Conservation (phyloP, 2,113 vertebrate genomes). For the Numida meleagris region DNA sequence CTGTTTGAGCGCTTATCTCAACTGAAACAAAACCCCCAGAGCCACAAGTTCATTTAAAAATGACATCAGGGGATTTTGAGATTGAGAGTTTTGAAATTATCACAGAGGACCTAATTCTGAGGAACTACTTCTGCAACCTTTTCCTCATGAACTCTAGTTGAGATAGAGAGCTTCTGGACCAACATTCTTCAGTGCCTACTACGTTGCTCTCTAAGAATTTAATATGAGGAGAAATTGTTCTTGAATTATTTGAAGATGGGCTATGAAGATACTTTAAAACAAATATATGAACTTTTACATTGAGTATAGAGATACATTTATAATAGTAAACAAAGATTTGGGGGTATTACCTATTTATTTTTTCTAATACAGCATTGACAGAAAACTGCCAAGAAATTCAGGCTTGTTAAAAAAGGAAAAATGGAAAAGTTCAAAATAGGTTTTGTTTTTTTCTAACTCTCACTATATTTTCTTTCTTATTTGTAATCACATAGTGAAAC, state of each 20-base stretch:
- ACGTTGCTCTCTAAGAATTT: not conserved
- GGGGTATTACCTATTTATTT: not conserved
- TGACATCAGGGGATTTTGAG: not conserved
- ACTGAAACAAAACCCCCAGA: not conserved
- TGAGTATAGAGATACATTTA: not conserved
- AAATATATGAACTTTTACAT: not conserved
- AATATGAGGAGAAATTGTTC: not conserved
- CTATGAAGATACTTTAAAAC: not conserved
- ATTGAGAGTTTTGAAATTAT: not conserved
- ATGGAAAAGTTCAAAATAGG: not conserved
- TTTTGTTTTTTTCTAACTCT: not conserved
- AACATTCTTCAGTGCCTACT: not conserved
- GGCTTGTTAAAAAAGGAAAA: not conserved
- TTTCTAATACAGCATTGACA: not conserved
- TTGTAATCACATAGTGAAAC: not conserved
- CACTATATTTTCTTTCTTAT: not conserved
- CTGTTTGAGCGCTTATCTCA: accelerated
- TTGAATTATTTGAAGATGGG: not conserved
- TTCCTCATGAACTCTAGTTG: not conserved
- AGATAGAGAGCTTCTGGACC: not conserved
- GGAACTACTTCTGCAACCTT: not conserved
- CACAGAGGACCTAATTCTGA: not conserved
- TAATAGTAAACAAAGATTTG: not conserved
- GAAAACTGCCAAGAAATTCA: not conserved
- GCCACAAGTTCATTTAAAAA: no score